A percentile compares a stretch with the other conserved stretches of the same genome.
Evolutionary conservation across 2,113 vertebrate species (phyloP).

Genomic region (Furnarius figulus): DNA sequence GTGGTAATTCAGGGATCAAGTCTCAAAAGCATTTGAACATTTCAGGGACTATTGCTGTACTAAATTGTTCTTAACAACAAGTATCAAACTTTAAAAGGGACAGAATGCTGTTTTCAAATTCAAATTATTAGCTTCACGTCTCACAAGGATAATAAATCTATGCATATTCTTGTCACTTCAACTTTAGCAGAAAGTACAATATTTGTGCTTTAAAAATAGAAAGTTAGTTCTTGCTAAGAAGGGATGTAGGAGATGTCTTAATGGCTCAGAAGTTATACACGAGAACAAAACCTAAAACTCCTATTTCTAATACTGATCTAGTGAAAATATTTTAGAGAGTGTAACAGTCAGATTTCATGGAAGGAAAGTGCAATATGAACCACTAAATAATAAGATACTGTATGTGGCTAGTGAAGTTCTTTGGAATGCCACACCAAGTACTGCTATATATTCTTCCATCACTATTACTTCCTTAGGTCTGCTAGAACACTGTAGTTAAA

Average conservation of each 20-base stretch:
- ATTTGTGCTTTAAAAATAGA: slow-evolving; percentile 5
- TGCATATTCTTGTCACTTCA: slow-evolving; percentile 21
- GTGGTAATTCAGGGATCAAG: slow-evolving; percentile 19
- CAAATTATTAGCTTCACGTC: slow-evolving; percentile 21
- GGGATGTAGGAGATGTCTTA: neutral
- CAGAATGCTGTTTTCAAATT: slow-evolving; percentile 24
- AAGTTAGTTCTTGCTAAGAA: neutral
- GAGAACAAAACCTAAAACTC: neutral
- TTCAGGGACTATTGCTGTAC: slow-evolving; percentile 52
- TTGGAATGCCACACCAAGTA: neutral
- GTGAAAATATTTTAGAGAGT: neutral
- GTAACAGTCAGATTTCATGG: neutral
- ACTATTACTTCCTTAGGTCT: neutral
- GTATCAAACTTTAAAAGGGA: slow-evolving; percentile 45
- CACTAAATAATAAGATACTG: neutral
- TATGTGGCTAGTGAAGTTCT: neutral
- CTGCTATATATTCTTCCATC: neutral
- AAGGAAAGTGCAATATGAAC: neutral
- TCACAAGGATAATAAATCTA: slow-evolving; percentile 28
- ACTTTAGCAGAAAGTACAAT: neutral
- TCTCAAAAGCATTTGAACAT: slow-evolving; percentile 55
- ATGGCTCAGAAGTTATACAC: neutral
- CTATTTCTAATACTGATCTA: neutral
- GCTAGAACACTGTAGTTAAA: neutral
- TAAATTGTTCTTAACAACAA: slow-evolving; percentile 53